A percentile compares a stretch with the other conserved stretches of the same genome.
Conservation (phyloP, 1,140 invertebrate genomes). For the Leptestheria dahalacensis region DNA sequence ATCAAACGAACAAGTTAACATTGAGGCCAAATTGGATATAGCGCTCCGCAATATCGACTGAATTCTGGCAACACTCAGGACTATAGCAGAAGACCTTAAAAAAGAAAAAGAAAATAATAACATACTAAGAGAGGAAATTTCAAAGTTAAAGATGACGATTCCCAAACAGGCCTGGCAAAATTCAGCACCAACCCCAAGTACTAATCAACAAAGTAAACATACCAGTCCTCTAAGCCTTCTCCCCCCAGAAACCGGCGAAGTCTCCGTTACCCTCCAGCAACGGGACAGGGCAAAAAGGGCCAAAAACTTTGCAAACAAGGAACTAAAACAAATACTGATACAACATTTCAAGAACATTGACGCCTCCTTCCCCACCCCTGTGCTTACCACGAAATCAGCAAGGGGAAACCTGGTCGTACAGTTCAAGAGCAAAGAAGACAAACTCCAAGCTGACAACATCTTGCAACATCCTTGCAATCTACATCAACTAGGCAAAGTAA, state of each 20-base stretch:
- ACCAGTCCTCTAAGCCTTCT: too few species aligned
- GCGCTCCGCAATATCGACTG: too few species aligned
- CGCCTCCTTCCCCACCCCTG: neutral
- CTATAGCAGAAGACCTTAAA: too few species aligned
- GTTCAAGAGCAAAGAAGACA: neutral
- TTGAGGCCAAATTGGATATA: too few species aligned
- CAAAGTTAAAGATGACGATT: too few species aligned
- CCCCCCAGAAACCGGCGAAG: neutral
- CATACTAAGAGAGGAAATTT: too few species aligned
- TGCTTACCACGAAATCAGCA: neutral
- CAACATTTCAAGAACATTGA: neutral
- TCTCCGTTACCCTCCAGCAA: neutral
- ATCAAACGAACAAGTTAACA: neutral
- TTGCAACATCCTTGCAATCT: neutral
- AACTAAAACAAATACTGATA: neutral
- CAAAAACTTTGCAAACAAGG: neutral
- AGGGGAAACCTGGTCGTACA: neutral
- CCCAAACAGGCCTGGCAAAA: too few species aligned
- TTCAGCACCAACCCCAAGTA: neutral
- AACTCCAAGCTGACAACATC: neutral
- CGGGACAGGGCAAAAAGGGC: neutral
- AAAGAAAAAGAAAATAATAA: too few species aligned
- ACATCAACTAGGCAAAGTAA: neutral
- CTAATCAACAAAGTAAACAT: neutral
- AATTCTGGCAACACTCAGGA: too few species aligned